Conservation (phyloP, 2,797 vertebrate genomes). For the Mormyrops attenuatus region DNA sequence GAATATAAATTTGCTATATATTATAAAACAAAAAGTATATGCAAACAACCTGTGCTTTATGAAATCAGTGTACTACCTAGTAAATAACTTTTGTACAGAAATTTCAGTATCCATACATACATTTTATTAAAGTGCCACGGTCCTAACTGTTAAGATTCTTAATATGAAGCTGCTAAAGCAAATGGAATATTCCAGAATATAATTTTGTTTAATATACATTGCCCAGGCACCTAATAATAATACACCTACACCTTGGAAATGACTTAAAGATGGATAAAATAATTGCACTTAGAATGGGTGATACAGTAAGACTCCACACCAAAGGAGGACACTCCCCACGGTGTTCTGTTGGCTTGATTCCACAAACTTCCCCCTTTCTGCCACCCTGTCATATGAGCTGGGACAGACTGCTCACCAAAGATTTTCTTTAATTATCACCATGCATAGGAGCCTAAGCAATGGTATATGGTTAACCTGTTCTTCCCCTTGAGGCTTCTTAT, state of each 20-base stretch:
- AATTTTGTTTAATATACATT: neutral
- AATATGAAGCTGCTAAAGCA: neutral
- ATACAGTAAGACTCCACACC: neutral
- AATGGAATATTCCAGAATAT: slow-evolving; percentile 48
- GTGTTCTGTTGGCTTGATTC: neutral
- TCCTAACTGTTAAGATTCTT: neutral
- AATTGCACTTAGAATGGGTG: slow-evolving; percentile 3
- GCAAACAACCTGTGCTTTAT: neutral
- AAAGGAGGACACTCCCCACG: neutral
- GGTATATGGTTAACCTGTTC: neutral
- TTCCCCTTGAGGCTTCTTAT: neutral
- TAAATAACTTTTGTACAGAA: neutral
- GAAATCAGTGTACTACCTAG: slow-evolving; percentile 7
- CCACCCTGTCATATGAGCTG: neutral
- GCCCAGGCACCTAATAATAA: neutral
- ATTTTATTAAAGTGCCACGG: neutral
- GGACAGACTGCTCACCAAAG: neutral
- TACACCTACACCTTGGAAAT: neutral
- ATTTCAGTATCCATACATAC: neutral
- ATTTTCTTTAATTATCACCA: neutral
- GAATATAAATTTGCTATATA: neutral
- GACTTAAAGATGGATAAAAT: neutral
- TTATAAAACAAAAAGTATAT: neutral
- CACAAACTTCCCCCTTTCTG: neutral
- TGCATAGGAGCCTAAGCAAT: neutral